Base-by-base conservation (phyloP, 1,140 invertebrate species). In the Drosophila albomicans region DNA sequence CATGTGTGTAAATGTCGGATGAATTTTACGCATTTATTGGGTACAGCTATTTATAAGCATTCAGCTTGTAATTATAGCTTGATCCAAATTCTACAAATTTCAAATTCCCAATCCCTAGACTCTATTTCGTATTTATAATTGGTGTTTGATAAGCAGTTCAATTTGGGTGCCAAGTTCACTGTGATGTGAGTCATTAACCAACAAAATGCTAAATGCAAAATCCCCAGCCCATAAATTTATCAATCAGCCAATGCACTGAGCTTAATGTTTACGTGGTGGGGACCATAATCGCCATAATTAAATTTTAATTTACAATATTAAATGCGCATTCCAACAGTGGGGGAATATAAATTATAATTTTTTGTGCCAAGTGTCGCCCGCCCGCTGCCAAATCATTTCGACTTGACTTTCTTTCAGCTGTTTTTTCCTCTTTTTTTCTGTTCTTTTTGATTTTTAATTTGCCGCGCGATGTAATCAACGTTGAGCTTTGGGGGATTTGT, bases 301-400 rank as follows among this genome's bases (percentile, higher is more conserved):
- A 43, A 80, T 84, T 77, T 78, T 71, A 72, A 88, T 84, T 88
- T 82, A 87, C 48, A 67, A 45, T 32, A 43, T 35, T 35, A 64
- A 66, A 67, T 66, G 54, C 54, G 46, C 7, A 56, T 61, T 38
- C 35, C 46, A 30, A 16, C 32, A 5, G 30, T 20, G n/a, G 56
- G 61, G 54, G 51, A 63, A 52, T 78, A 69, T 77, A 57, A 49
- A 79, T 77, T 88, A 79, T 71, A 82, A 88, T 87, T 81, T 87
- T 81, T 84, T 78, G 70, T 80, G 20, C 20, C 77, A 87, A 78
- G 64, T 64, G 45, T 81, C 13, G 11, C 4, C 28, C 15, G 8
- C 11, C 3, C 13, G 7, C 16, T 62, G 59, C 59, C 61, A 51
- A 51, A 32, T 7, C 35, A 38, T 38, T 38, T 25, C 20, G 20